These are phyloP conservation scores for Thecocarcelia acutangulata DNA, from an alignment of 2,888 invertebrate species.

Conservation along the genomic window DNA sequence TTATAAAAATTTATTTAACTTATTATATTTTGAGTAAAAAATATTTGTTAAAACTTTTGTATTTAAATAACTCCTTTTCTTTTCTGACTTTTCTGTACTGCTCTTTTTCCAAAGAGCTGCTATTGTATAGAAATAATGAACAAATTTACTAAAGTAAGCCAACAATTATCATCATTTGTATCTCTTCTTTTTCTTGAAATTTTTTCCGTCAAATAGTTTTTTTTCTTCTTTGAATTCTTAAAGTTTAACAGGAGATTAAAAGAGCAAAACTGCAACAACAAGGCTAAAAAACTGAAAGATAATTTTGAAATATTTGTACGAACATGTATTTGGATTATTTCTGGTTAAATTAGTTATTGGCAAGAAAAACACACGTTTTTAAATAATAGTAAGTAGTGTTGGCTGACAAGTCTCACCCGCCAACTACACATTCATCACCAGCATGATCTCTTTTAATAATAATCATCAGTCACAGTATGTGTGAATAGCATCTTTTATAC, in stretches of 20 bases:
- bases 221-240: constrained; percentile 39
- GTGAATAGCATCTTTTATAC: not conserved
- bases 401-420: constrained; percentile 44
- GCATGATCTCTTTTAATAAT: constrained; percentile 22
- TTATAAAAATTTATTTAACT: too few species aligned
- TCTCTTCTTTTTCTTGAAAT: too few species aligned
- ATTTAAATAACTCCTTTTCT: constrained; percentile 13
- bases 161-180: too few species aligned
- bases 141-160: constrained; percentile 14
- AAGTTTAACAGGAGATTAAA: constrained; percentile 63
- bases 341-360: constrained; percentile 21
- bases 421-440: constrained; percentile 43
- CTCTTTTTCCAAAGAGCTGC: constrained; percentile 36
- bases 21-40: not conserved
- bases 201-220: constrained; percentile 14
- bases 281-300: not conserved
- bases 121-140: constrained; percentile 21
- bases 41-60: too few species aligned
- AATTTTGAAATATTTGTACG: not conserved
- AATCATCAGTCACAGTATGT: not conserved
- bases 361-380: constrained; percentile 22
- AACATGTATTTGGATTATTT: constrained; percentile 10
- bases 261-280: constrained; percentile 20
- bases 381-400: constrained; percentile 40
- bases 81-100: constrained; percentile 6